Base-by-base conservation (phyloP, 2,888 invertebrate species). In the Pachymerium ferrugineum region DNA sequence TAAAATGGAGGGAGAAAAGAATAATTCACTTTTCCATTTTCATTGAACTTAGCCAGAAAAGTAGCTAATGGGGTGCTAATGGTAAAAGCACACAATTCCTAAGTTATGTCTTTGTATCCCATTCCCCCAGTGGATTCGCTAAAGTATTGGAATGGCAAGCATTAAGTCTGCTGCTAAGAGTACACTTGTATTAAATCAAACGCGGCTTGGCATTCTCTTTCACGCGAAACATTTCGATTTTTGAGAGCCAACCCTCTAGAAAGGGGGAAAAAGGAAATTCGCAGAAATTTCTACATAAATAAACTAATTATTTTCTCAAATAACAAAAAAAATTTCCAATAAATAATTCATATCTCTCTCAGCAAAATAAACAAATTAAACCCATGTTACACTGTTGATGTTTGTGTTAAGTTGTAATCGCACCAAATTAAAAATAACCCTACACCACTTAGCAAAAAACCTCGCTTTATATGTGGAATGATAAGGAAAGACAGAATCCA, bases 401-500 rank as follows among this genome's bases (percentile, higher is more conserved):
- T 47, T 6, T 22, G 8, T 47, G 22, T 22, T 6, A 38, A 12
- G 4, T 10, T 38, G 4, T 12, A 38, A 38, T 38, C 38, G n/a
- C n/a, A n/a, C n/a, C 16, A 38, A 47, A 47, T 47, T 47, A 47
- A 47, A 47, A 47, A 47, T 47, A 47, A 47, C 47, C 19, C n/a
- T 47, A n/a, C 47, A 19, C 47, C 47, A 47, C 47, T 47, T 47
- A 47, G 3, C 8, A 12, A n/a, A 19, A 38, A 47, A 10, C 16
- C 47, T 16, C 19, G 47, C 19, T 22, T 19, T 22, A 22, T 22
- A 47, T 3, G n/a, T 10, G 19, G 22, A 47, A 8, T 47, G 47
- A 47, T 47, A 47, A 47, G 47, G n/a, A 47, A 47, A 16, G 47
- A 47, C 47, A 47, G 47, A 47, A 47, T 47, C 47, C 47, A 47